Percentiles rank a stretch among this genome's conserved stretches.
These are phyloP conservation scores for Heterotilapia buettikoferi DNA, from an alignment of 2,113 vertebrate genomes.

Conservation along the genomic window DNA sequence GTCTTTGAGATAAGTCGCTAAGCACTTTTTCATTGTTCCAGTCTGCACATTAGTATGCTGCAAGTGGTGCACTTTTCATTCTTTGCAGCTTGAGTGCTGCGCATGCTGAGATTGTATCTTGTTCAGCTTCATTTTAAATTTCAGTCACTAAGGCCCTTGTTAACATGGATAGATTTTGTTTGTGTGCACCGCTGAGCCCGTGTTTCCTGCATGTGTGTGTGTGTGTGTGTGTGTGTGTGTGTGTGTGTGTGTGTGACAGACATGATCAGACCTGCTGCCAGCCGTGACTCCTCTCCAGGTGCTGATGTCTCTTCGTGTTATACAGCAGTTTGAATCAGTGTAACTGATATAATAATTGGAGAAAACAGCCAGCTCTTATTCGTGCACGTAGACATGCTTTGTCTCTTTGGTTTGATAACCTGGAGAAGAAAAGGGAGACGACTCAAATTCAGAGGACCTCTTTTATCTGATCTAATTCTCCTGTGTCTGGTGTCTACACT, in stretches of 20 bases:
- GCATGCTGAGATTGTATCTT: not conserved
- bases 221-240: not conserved
- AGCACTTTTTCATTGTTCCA: not conserved
- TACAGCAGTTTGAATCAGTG: constrained; percentile 13
- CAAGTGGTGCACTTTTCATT: not conserved
- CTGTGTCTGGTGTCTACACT: not conserved
- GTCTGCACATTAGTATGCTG: not conserved
- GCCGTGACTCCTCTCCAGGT: constrained; percentile 14
- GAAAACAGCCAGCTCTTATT: constrained; percentile 35
- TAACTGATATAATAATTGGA: constrained; percentile 47
- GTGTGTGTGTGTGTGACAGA: not conserved
- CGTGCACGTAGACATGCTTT: not conserved
- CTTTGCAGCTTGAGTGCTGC: not conserved
- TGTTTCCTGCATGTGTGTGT: not conserved
- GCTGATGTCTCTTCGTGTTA: not conserved
- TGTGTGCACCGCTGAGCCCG: not conserved
- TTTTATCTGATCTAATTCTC: not conserved
- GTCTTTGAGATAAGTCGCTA: not conserved
- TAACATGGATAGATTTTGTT: not conserved
- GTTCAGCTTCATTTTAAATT: not conserved
- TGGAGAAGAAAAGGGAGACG: not conserved
- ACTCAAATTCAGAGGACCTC: not conserved
- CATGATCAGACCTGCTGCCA: not conserved
- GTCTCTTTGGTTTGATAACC: not conserved
- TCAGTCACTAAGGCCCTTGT: not conserved